Conservation (phyloP, 2,113 vertebrate genomes). For the Labeo catla region DNA sequence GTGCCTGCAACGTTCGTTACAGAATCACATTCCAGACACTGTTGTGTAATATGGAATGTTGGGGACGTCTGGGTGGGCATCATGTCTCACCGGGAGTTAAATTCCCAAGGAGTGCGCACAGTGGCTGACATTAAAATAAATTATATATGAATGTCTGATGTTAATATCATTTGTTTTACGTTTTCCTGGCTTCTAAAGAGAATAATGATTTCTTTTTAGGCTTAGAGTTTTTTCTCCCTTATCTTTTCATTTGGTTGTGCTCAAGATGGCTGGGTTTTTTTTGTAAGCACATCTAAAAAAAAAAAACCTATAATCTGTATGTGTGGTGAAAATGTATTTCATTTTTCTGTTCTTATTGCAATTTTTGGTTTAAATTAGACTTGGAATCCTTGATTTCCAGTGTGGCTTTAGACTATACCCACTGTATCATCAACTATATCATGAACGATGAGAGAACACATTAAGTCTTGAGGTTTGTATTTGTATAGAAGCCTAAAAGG, state of each 20-base stretch:
- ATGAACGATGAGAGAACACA: neutral
- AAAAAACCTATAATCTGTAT: neutral
- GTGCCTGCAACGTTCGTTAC: constrained; percentile 44
- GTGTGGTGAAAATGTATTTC: neutral
- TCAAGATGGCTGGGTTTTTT: neutral
- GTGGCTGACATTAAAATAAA: neutral
- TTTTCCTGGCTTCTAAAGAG: neutral
- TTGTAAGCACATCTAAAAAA: no score
- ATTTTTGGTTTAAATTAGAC: neutral
- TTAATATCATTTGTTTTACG: neutral
- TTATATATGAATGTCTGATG: neutral
- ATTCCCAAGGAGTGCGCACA: neutral
- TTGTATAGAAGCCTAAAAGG: neutral
- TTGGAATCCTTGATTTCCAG: neutral
- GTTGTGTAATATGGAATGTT: constrained; percentile 76
- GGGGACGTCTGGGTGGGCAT: constrained; percentile 71
- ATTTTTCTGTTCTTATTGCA: neutral
- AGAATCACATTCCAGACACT: constrained; percentile 79
- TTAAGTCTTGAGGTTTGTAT: neutral
- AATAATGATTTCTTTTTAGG: neutral
- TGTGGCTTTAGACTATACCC: neutral
- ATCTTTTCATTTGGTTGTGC: neutral
- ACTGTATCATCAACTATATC: neutral
- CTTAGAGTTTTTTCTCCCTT: neutral
- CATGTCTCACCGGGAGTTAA: constrained; percentile 18